Percentiles rank a stretch among this genome's conserved stretches.
These are phyloP conservation scores for Lemur catta DNA, from an alignment of 2,797 vertebrate species.

Conservation along the genomic window DNA sequence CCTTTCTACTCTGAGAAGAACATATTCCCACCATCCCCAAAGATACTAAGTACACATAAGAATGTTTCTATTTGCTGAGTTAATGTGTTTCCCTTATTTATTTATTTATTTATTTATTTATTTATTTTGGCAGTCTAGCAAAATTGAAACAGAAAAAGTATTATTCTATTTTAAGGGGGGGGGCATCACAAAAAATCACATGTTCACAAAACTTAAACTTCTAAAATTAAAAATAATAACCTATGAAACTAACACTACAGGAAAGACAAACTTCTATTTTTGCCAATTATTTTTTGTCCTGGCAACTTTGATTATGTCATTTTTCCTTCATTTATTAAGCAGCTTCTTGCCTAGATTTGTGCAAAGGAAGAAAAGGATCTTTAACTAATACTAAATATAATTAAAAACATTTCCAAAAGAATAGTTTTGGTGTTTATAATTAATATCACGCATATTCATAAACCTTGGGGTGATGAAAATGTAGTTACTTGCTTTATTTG, in stretches of 20 bases:
- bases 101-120: not conserved
- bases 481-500: not conserved
- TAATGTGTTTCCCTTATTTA: not conserved
- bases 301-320: not conserved
- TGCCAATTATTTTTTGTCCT: not conserved
- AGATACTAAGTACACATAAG: not conserved
- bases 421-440: not conserved
- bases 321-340: not conserved
- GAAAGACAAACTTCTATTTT: not conserved
- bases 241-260: not conserved
- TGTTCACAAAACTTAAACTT: not conserved
- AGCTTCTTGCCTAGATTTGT: not conserved
- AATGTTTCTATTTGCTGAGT: not conserved
- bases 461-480: not conserved
- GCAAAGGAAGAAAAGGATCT: not conserved
- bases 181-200: not conserved
- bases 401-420: not conserved
- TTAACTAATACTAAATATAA: not conserved
- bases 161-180: not conserved
- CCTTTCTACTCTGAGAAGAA: not conserved
- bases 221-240: conserved; percentile 18
- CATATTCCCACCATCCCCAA: not conserved
- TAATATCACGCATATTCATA: not conserved
- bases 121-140: not conserved
- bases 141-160: conserved; percentile 16